phyloP scores from a whole-genome alignment of 2,888 invertebrate species.

The Plusia festucae region DNA sequence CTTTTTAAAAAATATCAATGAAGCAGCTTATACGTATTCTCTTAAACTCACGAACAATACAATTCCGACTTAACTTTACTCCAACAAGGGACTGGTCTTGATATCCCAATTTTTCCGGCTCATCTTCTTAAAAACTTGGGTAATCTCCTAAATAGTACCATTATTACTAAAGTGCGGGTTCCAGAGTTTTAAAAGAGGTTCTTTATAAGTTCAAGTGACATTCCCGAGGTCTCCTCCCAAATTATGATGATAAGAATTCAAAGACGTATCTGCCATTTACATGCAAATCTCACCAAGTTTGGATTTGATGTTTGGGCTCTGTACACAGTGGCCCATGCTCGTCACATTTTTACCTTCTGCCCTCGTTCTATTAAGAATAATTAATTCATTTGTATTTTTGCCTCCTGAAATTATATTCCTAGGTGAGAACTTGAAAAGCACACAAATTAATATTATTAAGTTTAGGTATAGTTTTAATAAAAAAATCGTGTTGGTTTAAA shows the following conservation, averaged over 20 bases:
- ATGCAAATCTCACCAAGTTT: constrained; percentile 45
- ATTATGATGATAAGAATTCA: constrained; percentile 41
- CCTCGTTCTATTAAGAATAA: neutral
- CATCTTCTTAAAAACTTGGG: constrained; percentile 59
- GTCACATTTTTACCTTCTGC: constrained; percentile 7
- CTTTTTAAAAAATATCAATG: too few relatives aligned
- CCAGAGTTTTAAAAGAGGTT: constrained; percentile 42
- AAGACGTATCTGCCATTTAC: constrained; percentile 43
- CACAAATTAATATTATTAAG: neutral
- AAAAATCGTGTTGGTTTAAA: too few relatives aligned
- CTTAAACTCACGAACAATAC: constrained; percentile 5
- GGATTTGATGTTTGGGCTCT: constrained; percentile 20
- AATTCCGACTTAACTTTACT: constrained; percentile 16
- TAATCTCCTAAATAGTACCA: constrained; percentile 59
- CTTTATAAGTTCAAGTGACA: constrained; percentile 30
- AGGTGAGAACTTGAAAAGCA: neutral
- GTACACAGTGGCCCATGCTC: constrained; percentile 16
- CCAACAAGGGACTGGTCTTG: constrained; percentile 18
- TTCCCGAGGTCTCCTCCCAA: constrained; percentile 25
- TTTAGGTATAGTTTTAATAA: too few relatives aligned
- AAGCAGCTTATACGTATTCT: neutral
- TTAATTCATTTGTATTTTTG: neutral
- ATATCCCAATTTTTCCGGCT: constrained; percentile 46
- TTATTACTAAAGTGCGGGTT: constrained; percentile 46
- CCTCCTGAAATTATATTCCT: neutral